Base-by-base conservation (phyloP, 1,140 invertebrate genomes). In the Polypedilum pembai region DNA sequence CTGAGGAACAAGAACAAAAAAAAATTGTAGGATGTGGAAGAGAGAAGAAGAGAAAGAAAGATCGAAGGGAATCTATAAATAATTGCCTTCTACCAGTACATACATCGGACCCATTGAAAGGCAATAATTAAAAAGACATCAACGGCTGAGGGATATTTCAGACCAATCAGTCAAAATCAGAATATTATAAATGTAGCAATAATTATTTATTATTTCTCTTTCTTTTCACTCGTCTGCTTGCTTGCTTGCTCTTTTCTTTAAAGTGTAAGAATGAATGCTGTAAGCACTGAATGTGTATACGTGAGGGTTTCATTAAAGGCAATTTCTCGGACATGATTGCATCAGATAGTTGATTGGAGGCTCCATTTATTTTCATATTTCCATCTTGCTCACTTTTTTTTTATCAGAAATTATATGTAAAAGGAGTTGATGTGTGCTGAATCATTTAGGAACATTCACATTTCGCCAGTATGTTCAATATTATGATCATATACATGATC, bases 11-110 rank as follows among this genome's bases (percentile, higher is more conserved):
- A n/a, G n/a, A n/a, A n/a, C 45, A 56, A n/a, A 56, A 12, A 56
- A 12, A 4, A 12, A 56, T 56, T n/a, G n/a, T 12, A 56, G 45
- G 45, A 56, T 56, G 12, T n/a, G 20, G 17, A 21, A 69, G 18
- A 8, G 17, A 69, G 8, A 17, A 69, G 18, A 20, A 66, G 17
- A 69, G 4, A 20, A 69, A 69, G 2, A 21, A 69, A 69, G 18
- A 69, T 69, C 65, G 65, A 69, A 69, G 65, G 65, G 65, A 69
- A 69, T 69, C 65, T 69, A 69, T 69, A 69, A 69, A 69, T 69
- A 69, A 69, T 69, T 69, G 65, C 65, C 10, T 21, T 21, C 24
- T 12, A 56, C 45, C 17, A 69, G 10, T 1, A n/a, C 12, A 69
- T 33, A 33, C 24, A 33, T 33, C 24, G 24, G 65, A 1, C n/a